Evolutionary conservation across 2,797 vertebrate species (phyloP), one percentile per base, ranked within the genome.

Genomic region (Protosalanx chinensis): DNA sequence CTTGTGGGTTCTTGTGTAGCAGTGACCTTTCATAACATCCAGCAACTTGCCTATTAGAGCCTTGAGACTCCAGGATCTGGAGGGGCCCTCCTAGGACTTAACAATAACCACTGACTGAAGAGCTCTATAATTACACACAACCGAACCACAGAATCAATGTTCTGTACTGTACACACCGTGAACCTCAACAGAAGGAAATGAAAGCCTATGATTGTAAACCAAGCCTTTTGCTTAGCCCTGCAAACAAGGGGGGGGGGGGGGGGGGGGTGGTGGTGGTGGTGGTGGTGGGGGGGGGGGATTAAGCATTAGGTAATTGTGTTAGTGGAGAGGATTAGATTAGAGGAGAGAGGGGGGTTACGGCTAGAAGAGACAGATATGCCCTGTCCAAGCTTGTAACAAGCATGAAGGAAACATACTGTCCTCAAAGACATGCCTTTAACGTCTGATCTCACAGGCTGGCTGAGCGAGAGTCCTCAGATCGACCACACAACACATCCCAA

Each of bases 251-350:
- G 1, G 33, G 33, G 33, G 41, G 33, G 1, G 3, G 1, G 33
- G 33, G 33, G 33, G 33, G 3, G 33, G n/a, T n/a, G n/a, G n/a
- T n/a, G n/a, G n/a, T n/a, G n/a, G n/a, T n/a, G n/a, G n/a, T n/a
- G n/a, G n/a, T n/a, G n/a, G n/a, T n/a, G 1, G 33, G 73, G 76
- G 72, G 73, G 53, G 16, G 12, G 79, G 89, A 90, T 90, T 89
- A 88, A 46, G 69, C 57, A 63, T 85, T 83, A 81, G 81, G 74
- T 89, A 89, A 92, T 81, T 86, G 84, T 86, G 84, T 89, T 88
- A 89, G 71, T 81, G 79, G 73, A 84, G 72, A 74, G 86, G 89
- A 91, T 91, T 87, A 90, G 84, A 87, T 83, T 80, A 83, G 49
- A 35, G 63, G 79, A 20, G 63, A 37, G 33, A 46, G 59, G 30